These are phyloP conservation scores for Orthosia incerta DNA, from an alignment of 2,888 invertebrate genomes.

Conservation along the genomic window DNA sequence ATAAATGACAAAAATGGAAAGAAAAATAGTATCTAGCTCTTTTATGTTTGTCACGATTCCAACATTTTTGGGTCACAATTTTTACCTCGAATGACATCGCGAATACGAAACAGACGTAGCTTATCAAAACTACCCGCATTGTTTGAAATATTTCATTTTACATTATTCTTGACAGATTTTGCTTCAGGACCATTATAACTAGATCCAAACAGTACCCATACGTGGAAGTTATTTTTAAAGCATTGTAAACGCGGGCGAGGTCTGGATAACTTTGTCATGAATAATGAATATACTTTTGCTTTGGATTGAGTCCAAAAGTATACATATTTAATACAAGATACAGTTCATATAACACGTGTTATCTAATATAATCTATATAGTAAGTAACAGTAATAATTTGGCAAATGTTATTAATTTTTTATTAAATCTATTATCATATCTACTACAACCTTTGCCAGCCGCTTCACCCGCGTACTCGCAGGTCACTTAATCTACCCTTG, in stretches of 20 bases:
- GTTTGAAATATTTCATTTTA: slow-evolving; percentile 39
- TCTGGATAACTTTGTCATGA: slow-evolving; percentile 14
- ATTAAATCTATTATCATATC: no score
- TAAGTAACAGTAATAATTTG: slow-evolving; percentile 8
- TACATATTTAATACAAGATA: slow-evolving; percentile 22
- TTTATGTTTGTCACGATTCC: slow-evolving; percentile 20
- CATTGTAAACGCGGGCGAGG: neutral
- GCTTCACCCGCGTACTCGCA: no score
- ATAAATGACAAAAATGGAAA: neutral
- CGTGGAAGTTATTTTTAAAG: neutral
- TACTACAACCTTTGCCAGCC: no score
- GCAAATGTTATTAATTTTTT: no score
- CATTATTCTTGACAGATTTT: slow-evolving; percentile 8
- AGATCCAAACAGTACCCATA: neutral
- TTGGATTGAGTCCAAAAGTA: slow-evolving; percentile 52
- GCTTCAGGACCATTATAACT: slow-evolving; percentile 7
- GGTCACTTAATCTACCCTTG: no score
- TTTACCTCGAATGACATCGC: slow-evolving; percentile 21
- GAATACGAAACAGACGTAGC: slow-evolving; percentile 7
- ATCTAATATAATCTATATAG: neutral
- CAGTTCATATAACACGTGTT: neutral
- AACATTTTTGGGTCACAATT: slow-evolving; percentile 20
- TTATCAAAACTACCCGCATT: neutral
- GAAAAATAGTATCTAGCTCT: neutral
- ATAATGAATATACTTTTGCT: slow-evolving; percentile 19